Conservation (phyloP, 2,888 invertebrate genomes). For the Caenorhabditis sp. region DNA sequence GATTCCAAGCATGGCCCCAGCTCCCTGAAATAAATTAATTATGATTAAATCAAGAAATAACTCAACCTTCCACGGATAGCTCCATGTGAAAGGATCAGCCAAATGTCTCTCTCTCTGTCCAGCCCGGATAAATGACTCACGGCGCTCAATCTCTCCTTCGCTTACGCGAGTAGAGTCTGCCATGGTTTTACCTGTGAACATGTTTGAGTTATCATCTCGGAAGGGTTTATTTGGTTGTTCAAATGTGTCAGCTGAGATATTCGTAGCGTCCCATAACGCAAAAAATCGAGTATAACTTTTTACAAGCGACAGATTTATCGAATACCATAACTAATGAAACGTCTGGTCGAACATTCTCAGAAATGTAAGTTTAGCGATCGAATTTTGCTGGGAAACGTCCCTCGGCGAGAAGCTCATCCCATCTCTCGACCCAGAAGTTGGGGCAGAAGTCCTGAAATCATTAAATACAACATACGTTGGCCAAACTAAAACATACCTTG, state of each 20-base stretch:
- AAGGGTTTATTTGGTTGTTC: constrained; percentile 18
- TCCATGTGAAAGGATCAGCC: constrained; percentile 81
- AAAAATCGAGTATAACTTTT: constrained; percentile 10
- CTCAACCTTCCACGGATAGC: constrained; percentile 75
- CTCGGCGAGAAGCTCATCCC: constrained; percentile 82
- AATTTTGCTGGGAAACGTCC: constrained; percentile 83
- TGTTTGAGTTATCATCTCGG: not conserved
- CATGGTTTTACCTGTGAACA: constrained; percentile 59
- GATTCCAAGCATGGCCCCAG: constrained; percentile 70
- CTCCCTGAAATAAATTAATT: too few species aligned
- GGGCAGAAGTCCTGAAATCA: constrained; percentile 80
- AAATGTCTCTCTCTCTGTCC: constrained; percentile 67
- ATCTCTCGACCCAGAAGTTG: constrained; percentile 82
- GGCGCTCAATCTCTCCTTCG: constrained; percentile 74
- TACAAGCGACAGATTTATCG: constrained; percentile 63
- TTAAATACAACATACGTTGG: too few species aligned
- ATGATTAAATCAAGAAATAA: too few species aligned
- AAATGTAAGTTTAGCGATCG: constrained; percentile 78
- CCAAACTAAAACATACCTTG: constrained; percentile 72
- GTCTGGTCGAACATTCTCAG: constrained; percentile 46
- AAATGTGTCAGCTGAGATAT: constrained; percentile 31
- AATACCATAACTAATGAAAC: constrained; percentile 55
- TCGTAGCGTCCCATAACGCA: constrained; percentile 47
- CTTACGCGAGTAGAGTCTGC: constrained; percentile 77
- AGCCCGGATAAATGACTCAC: constrained; percentile 76